Conservation (phyloP, 2,113 vertebrate species). For the Anas platyrhynchos region DNA sequence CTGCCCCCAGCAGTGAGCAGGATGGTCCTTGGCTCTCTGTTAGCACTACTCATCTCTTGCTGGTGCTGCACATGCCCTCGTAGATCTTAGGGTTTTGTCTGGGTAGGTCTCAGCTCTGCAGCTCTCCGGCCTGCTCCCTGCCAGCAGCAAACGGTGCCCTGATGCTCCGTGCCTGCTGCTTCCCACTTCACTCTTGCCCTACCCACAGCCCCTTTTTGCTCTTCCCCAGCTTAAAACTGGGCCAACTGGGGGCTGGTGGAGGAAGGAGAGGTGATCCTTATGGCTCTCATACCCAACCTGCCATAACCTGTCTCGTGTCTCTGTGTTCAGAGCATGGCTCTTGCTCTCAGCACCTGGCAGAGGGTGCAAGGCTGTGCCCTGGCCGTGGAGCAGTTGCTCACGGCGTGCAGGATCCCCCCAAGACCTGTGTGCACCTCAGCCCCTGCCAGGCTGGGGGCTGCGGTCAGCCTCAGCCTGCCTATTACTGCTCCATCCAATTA, state of each 20-base stretch:
- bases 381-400: rapidly evolving
- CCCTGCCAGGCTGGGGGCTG: not conserved
- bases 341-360: not conserved
- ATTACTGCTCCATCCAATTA: rapidly evolving
- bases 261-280: rapidly evolving
- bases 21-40: rapidly evolving
- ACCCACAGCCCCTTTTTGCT: not conserved
- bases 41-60: not conserved
- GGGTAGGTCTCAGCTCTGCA: not conserved
- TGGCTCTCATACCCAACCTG: not conserved
- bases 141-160: rapidly evolving
- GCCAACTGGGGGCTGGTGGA: not conserved
- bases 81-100: not conserved
- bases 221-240: not conserved
- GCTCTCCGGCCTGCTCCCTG: not conserved
- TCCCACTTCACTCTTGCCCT: not conserved
- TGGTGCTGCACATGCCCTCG: not conserved
- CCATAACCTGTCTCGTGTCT: not conserved
- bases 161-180: not conserved
- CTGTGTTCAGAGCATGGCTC: rapidly evolving
- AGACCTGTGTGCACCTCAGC: not conserved
- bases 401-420: rapidly evolving
- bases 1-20: rapidly evolving
- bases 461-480: not conserved
- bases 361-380: not conserved